These are phyloP conservation scores for Uromys caudimaculatus DNA, from an alignment of 2,797 vertebrate genomes.

Conservation along the genomic window DNA sequence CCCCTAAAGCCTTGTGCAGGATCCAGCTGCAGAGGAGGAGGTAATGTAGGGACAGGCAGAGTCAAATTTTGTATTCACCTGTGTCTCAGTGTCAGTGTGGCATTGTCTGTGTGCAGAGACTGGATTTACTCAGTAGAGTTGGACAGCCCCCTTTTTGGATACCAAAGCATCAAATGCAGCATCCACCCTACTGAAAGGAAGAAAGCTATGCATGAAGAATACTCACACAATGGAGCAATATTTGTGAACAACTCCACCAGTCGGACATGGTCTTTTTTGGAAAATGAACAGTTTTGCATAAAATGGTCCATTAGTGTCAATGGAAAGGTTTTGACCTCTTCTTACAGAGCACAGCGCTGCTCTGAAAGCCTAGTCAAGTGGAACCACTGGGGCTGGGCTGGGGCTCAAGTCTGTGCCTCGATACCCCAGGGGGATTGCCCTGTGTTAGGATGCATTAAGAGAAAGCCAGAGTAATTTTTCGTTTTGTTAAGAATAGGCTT, in stretches of 20 bases:
- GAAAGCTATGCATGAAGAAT: slow-evolving; percentile 35
- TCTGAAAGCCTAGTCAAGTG: slow-evolving; percentile 35
- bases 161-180: background rate
- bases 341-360: background rate
- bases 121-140: background rate
- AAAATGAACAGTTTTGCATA: slow-evolving; percentile 68
- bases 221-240: slow-evolving; percentile 64
- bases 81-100: background rate
- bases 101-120: slow-evolving; percentile 36
- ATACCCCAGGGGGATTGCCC: background rate
- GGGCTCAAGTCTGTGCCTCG: background rate
- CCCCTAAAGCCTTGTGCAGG: rapidly evolving
- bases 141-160: background rate
- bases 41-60: background rate
- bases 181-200: slow-evolving; percentile 41
- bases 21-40: background rate
- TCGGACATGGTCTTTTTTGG: slow-evolving; percentile 73
- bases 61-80: background rate
- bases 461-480: slow-evolving; percentile 9
- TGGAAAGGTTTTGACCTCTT: slow-evolving; percentile 71
- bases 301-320: slow-evolving; percentile 73
- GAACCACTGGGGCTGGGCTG: slow-evolving; percentile 44
- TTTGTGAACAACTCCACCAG: slow-evolving; percentile 77
- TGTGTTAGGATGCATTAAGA: background rate
- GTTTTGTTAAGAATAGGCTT: background rate